Evolutionary conservation across 2,888 invertebrate genomes (phyloP), one percentile per base, ranked within the genome.

Genomic region (Hypsopygia costalis): DNA sequence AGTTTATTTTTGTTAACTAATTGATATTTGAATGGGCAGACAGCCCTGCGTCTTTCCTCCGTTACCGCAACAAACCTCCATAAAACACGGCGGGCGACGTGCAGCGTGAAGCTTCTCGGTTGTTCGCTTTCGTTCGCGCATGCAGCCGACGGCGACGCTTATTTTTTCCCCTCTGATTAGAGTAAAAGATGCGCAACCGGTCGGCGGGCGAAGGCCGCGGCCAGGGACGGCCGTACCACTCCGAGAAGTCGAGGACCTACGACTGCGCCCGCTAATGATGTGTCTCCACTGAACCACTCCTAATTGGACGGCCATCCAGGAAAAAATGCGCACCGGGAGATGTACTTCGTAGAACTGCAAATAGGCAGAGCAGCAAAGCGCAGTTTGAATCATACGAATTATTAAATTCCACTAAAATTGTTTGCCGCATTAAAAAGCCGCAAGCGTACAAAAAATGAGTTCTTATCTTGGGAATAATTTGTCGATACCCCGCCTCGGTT

Each of bases 141-240:
- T 72, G 75, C 69, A 66, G 61, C 67, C 69, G 58, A 60, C 65
- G 61, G 67, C 69, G 58, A 60, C 65, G 71, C 61, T 16, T 75
- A 76, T 71, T 79, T 85, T 85, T 85, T 80, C 74, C 58, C 72
- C 25, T 69, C 72, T 81, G 87, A 86, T 87, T 86, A 83, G 82
- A 85, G 83, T 76, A 81, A 80, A 81, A 83, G 83, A 86, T 80
- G 85, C 75, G 65, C 80, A 83, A 88, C 86, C 86, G 86, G 87
- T 88, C 75, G 68, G 58, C 64, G 64, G 53, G 69, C 80, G 82
- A 85, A 87, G 86, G 85, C 75, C 85, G 81, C 69, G 67, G 64
- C 70, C 70, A 70, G 78, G 73, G 74, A 65, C 72, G 75, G 69
- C 62, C 60, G 64, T 39, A 39, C 33, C 39, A 32, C 31, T 39